phyloP scores from a whole-genome alignment of 2,888 invertebrate species.

The Cheilosia scutellata region DNA sequence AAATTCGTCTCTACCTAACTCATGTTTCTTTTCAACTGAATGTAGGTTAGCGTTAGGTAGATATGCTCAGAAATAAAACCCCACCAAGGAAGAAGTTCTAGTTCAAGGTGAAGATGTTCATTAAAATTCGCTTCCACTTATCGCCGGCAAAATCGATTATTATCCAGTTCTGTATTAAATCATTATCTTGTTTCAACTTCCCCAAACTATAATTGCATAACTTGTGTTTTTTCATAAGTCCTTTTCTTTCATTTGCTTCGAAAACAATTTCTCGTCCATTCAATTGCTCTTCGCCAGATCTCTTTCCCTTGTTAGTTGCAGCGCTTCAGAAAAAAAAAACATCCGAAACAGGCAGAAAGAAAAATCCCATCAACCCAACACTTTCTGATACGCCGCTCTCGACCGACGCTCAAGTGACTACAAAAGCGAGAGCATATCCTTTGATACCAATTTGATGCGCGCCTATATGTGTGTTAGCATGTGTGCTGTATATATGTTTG shows the following conservation, averaged over 20 bases:
- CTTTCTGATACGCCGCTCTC: slow-evolving; percentile 1
- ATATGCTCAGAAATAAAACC: too few species aligned
- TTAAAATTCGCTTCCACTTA: background rate
- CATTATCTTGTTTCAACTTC: slow-evolving; percentile 28
- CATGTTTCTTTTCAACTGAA: too few species aligned
- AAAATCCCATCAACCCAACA: background rate
- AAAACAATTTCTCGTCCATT: slow-evolving; percentile 21
- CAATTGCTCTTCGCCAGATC: background rate
- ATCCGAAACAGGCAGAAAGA: background rate
- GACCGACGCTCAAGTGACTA: slow-evolving; percentile 20
- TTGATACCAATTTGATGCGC: slow-evolving; percentile 18
- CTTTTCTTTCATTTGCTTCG: background rate
- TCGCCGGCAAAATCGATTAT: background rate
- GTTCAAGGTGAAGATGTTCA: background rate
- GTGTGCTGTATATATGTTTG: slow-evolving; percentile 24
- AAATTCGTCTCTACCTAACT: too few species aligned
- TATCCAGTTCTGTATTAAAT: background rate
- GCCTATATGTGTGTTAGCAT: slow-evolving; percentile 7
- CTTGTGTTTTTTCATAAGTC: background rate
- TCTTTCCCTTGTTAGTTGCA: background rate
- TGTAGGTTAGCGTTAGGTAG: too few species aligned
- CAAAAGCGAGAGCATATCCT: slow-evolving; percentile 35
- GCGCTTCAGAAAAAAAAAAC: background rate
- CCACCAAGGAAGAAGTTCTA: background rate
- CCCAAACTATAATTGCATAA: background rate